phyloP scores from a whole-genome alignment of 2,888 invertebrate genomes.

The Eucera pruinosa region DNA sequence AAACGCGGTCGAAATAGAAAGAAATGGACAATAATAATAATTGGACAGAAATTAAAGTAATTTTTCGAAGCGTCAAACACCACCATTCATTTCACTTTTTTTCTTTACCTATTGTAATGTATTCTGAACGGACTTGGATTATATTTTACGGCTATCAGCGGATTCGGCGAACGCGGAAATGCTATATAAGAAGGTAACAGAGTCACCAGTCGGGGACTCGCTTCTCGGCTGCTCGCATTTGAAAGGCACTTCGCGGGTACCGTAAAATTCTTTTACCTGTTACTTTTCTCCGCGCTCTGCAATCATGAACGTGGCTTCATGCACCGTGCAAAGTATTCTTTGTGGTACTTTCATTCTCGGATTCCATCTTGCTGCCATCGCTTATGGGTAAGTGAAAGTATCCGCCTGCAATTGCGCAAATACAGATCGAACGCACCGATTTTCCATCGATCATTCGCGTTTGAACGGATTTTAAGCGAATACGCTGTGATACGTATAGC shows the following conservation, averaged over 20 bases:
- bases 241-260: too few relatives aligned
- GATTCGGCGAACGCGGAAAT: not conserved
- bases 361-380: slow-evolving; percentile 7
- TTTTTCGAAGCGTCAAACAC: too few relatives aligned
- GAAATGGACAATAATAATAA: too few relatives aligned
- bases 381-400: slow-evolving; percentile 56
- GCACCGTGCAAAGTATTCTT: slow-evolving; percentile 4
- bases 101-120: too few relatives aligned
- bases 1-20: too few relatives aligned
- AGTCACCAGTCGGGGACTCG: not conserved
- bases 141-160: not conserved
- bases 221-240: too few relatives aligned
- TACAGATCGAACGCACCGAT: not conserved
- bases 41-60: too few relatives aligned
- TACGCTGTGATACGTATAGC: too few relatives aligned
- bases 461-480: too few relatives aligned
- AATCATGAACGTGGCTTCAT: not conserved
- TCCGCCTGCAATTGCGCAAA: not conserved
- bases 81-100: too few relatives aligned
- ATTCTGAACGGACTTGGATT: not conserved
- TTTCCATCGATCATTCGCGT: not conserved
- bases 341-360: not conserved
- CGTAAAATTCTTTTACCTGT: not conserved
- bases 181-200: slow-evolving; percentile 20
- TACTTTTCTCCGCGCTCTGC: not conserved